Base-by-base conservation (phyloP, 2,888 invertebrate species). In the Coelopa pilipes region DNA sequence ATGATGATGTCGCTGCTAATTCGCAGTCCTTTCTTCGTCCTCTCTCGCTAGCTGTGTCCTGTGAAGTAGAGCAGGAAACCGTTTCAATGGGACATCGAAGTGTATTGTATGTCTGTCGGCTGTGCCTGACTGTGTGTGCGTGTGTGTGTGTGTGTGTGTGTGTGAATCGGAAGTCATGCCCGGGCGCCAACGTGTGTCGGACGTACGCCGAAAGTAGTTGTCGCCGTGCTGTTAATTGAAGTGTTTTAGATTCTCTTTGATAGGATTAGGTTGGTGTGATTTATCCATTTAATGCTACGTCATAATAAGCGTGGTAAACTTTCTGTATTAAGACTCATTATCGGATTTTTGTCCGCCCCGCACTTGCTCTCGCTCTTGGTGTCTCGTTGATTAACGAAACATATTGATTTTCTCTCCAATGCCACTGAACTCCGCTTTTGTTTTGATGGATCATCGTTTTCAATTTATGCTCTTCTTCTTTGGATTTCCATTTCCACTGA, bases 381-480 rank as follows among this genome's bases (percentile, higher is more conserved):
- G n/a, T 65, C 21, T 47, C 17, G 7, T 19, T 11, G 12, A n/a
- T 34, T 34, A 34, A 34, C n/a, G 19, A 9, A 65, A 15, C 50
- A 21, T 66, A 49, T 50, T 63, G 46, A 63, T 63, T 65, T 12
- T 63, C 17, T 9, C 45, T 21, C 50, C 21, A 50, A 66, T 13
- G 7, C 1, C 45, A 62, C 34, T 10, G 15, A 50, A 24, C 7
- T 62, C 7, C 13, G 19, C 50, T 70, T 72, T 53, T 46, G 66
- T 75, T 57, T 75, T 83, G 84, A 84, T 85, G 82, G 83, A 84
- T 85, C 82, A 81, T 77, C 78, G 75, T 82, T 82, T 84, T 85
- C 82, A 83, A 82, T 85, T 85, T 85, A 82, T 77, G 72, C 74
- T 74, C 73, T 76, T 75, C 55, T 76, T 71, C 57, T 66, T 77